Evolutionary conservation across 2,888 invertebrate genomes (phyloP).

Genomic region (Allygus modestus): DNA sequence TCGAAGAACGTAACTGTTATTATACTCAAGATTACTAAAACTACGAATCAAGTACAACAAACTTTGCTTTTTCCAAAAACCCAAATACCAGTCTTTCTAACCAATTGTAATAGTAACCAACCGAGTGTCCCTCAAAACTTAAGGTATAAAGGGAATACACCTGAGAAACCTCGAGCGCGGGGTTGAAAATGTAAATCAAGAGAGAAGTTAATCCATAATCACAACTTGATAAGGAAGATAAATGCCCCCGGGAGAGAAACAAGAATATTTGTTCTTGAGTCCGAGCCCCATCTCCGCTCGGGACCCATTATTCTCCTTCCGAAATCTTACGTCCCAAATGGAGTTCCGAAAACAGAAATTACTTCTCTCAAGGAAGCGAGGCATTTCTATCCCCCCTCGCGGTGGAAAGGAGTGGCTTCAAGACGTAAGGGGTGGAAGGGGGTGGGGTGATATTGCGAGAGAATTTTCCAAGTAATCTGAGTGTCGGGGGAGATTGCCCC

Average conservation of each 20-base stretch:
- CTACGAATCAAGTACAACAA: too few relatives aligned
- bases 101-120: background rate
- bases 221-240: conserved; percentile 57
- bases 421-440: background rate
- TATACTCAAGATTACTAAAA: too few relatives aligned
- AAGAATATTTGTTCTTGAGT: conserved; percentile 58
- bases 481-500: conserved; percentile 46
- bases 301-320: conserved; percentile 65
- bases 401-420: conserved; percentile 44
- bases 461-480: conserved; percentile 64
- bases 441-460: conserved; percentile 60
- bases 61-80: too few relatives aligned
- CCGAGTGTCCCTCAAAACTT: background rate
- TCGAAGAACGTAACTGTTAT: too few relatives aligned
- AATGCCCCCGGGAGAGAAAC: conserved; percentile 56
- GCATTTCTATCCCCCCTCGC: conserved; percentile 39
- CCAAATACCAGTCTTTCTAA: too few relatives aligned
- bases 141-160: conserved; percentile 13
- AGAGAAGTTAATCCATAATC: conserved; percentile 54
- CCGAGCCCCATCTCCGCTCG: conserved; percentile 63
- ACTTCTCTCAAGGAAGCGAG: conserved; percentile 64
- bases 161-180: background rate
- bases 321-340: conserved; percentile 66
- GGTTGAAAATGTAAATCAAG: conserved; percentile 51
- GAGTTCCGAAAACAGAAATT: conserved; percentile 66